Evolutionary conservation across 2,113 vertebrate species (phyloP).

Genomic region (Prionailurus bengalensis): DNA sequence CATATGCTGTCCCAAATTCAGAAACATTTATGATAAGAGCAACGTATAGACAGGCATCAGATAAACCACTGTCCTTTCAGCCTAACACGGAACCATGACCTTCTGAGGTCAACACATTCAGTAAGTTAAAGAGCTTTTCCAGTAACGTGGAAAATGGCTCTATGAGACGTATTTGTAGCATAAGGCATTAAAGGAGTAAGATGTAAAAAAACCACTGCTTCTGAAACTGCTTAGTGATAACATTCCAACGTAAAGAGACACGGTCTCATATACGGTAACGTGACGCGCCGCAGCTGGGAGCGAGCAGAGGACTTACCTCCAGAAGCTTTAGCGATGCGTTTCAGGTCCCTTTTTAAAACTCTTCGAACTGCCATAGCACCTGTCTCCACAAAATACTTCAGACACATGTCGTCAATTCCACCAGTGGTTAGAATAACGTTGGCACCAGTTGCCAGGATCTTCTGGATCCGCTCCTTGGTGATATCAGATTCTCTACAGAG

Average conservation of each 20-base stretch:
- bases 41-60: background rate
- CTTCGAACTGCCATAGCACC: constrained; percentile 97
- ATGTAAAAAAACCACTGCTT: background rate
- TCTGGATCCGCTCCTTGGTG: constrained; percentile 98
- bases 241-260: background rate
- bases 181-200: background rate
- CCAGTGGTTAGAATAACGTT: constrained; percentile 97
- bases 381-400: constrained; percentile 97
- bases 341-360: constrained; percentile 97
- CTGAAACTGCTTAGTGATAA: background rate
- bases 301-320: constrained; percentile 89
- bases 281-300: rapidly evolving
- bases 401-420: constrained; percentile 98
- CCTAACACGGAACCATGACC: background rate
- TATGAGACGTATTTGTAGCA: background rate
- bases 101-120: background rate
- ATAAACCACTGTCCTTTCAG: background rate
- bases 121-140: background rate
- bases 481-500: constrained; percentile 95
- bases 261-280: rapidly evolving
- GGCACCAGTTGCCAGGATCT: constrained; percentile 96
- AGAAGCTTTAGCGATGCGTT: constrained; percentile 97
- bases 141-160: background rate
- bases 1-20: background rate
- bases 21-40: background rate